Conservation (phyloP, 2,888 invertebrate genomes). For the Calameuta idolon region DNA sequence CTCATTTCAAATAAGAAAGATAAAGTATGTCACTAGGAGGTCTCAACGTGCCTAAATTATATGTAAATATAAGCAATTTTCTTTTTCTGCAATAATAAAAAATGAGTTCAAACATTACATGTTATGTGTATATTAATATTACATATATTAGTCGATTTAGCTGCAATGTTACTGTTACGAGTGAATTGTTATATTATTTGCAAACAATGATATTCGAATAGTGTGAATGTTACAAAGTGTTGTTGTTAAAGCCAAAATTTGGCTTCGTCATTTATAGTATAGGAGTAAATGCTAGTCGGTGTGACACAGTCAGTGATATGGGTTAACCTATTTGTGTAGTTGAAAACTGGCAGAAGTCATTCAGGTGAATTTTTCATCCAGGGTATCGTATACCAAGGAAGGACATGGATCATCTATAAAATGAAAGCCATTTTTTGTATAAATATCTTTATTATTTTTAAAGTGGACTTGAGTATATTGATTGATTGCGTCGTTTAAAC, state of each 20-base stretch:
- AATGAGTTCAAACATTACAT: neutral
- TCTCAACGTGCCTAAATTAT: constrained; percentile 7
- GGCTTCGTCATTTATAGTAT: neutral
- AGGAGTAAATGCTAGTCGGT: neutral
- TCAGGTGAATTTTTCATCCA: neutral
- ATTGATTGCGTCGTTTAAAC: constrained; percentile 67
- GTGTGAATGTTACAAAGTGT: neutral
- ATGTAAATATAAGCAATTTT: neutral
- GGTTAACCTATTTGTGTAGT: neutral
- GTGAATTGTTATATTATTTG: neutral
- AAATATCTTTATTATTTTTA: constrained; percentile 24
- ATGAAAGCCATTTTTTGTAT: neutral
- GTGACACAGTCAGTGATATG: neutral
- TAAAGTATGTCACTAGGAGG: neutral
- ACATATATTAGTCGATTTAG: neutral
- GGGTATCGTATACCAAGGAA: neutral
- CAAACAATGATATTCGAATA: neutral
- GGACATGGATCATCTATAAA: neutral
- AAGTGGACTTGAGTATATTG: constrained; percentile 58
- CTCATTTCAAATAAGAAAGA: neutral
- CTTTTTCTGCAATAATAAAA: neutral
- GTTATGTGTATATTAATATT: neutral
- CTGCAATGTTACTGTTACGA: neutral
- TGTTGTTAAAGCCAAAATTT: neutral
- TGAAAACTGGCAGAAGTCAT: neutral